phyloP scores from a whole-genome alignment of 2,888 invertebrate species.

The Oxyteleia sp. region DNA sequence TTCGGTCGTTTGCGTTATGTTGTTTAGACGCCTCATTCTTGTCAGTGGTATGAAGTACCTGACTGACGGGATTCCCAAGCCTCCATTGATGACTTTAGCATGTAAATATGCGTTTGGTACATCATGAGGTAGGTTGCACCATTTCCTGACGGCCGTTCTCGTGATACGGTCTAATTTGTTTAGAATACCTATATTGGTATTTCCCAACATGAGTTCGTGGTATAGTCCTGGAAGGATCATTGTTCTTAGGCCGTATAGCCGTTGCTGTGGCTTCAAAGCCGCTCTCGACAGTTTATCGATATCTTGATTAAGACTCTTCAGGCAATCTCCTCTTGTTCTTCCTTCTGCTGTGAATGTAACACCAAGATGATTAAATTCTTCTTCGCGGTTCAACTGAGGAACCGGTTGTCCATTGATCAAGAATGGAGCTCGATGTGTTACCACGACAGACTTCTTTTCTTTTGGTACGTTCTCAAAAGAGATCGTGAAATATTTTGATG shows the following conservation, averaged over 20 bases:
- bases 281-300: too few relatives aligned
- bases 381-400: slow-evolving; percentile 2
- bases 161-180: slow-evolving; percentile 75
- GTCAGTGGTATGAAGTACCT: slow-evolving; percentile 24
- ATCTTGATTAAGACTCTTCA: too few relatives aligned
- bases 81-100: slow-evolving; percentile 75
- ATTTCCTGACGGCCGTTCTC: slow-evolving; percentile 75
- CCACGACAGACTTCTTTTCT: slow-evolving; percentile 45
- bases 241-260: slow-evolving; percentile 50
- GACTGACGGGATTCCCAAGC: slow-evolving; percentile 74
- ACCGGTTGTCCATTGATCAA: neutral
- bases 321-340: neutral
- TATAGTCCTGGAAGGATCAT: slow-evolving; percentile 5
- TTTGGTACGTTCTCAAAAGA: slow-evolving; percentile 62
- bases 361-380: slow-evolving; percentile 38
- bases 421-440: neutral
- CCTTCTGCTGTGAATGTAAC: slow-evolving; percentile 22
- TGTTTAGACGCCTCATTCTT: neutral
- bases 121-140: slow-evolving; percentile 81
- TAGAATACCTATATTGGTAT: neutral
- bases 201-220: neutral
- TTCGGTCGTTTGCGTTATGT: neutral
- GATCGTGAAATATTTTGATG: slow-evolving; percentile 79
- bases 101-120: slow-evolving; percentile 80
- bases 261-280: slow-evolving; percentile 64